These are phyloP conservation scores for Loxodonta africana DNA, from an alignment of 2,113 vertebrate species.

Conservation along the genomic window DNA sequence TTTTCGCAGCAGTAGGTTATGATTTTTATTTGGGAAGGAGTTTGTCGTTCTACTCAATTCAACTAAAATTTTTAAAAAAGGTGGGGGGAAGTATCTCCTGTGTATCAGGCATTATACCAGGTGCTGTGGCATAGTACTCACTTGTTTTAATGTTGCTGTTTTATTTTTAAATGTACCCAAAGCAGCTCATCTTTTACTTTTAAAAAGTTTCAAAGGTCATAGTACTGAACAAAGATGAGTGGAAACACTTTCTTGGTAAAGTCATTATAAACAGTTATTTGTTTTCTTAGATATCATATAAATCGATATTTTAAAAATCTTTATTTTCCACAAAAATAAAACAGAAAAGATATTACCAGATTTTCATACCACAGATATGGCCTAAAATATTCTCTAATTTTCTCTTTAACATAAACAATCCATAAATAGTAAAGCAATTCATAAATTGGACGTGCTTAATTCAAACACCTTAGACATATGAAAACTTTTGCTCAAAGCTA, in stretches of 20 bases:
- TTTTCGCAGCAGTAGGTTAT: not conserved
- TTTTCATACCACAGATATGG: not conserved
- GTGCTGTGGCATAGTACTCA: not conserved
- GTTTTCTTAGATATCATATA: conserved; percentile 6
- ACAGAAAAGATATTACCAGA: not conserved
- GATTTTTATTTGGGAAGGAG: conserved; percentile 28
- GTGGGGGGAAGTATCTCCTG: not conserved
- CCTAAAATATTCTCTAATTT: conserved; percentile 36
- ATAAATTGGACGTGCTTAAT: conserved; percentile 32
- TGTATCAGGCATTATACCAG: not conserved
- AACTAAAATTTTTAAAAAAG: not conserved
- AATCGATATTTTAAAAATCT: not conserved
- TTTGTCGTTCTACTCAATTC: not conserved
- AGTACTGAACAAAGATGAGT: not conserved
- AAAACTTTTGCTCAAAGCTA: conserved; percentile 42
- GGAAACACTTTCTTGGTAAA: not conserved
- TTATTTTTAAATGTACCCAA: conserved; percentile 36
- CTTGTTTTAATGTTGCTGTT: not conserved
- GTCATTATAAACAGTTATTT: conserved; percentile 21
- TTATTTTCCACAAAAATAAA: conserved; percentile 37
- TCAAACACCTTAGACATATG: not conserved
- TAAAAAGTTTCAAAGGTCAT: not conserved
- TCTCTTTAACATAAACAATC: conserved; percentile 46
- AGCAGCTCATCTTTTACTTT: not conserved
- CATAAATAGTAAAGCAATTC: conserved; percentile 39